phyloP scores from a whole-genome alignment of 2,888 invertebrate species.

The Tuberolachnus salignus region DNA sequence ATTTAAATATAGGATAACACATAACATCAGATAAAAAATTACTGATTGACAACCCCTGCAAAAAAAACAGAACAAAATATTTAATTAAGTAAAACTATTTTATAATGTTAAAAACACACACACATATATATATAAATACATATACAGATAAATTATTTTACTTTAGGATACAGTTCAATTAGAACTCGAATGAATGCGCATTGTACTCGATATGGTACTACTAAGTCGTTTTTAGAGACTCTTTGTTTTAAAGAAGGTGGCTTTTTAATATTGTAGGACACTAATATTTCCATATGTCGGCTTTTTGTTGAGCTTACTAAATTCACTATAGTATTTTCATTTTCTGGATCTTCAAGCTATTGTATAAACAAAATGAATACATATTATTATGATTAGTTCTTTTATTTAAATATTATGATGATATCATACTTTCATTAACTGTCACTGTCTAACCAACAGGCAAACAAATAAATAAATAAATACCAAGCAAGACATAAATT shows the following conservation, averaged over 20 bases:
- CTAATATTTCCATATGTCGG: slow-evolving; percentile 22
- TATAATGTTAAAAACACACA: neutral
- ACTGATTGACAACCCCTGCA: slow-evolving; percentile 14
- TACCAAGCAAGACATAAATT: too few species aligned
- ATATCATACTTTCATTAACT: too few species aligned
- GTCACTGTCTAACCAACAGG: too few species aligned
- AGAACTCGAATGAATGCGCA: slow-evolving; percentile 47
- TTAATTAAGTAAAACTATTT: neutral
- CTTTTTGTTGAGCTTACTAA: slow-evolving; percentile 40
- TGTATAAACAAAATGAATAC: neutral
- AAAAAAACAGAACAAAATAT: neutral
- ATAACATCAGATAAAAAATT: slow-evolving; percentile 25
- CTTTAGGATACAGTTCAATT: slow-evolving; percentile 27
- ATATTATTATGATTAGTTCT: neutral
- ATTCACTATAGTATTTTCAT: slow-evolving; percentile 17
- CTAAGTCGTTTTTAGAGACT: neutral
- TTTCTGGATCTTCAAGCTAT: slow-evolving; percentile 27
- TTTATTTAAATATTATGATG: too few species aligned
- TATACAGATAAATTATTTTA: neutral
- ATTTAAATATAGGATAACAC: slow-evolving; percentile 37
- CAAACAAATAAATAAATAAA: too few species aligned
- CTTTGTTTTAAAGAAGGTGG: neutral
- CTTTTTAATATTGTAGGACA: slow-evolving; percentile 19
- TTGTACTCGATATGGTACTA: slow-evolving; percentile 24
- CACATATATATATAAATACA: too few species aligned